phyloP scores from a whole-genome alignment of 2,113 vertebrate species.

The Phasianus colchicus region DNA sequence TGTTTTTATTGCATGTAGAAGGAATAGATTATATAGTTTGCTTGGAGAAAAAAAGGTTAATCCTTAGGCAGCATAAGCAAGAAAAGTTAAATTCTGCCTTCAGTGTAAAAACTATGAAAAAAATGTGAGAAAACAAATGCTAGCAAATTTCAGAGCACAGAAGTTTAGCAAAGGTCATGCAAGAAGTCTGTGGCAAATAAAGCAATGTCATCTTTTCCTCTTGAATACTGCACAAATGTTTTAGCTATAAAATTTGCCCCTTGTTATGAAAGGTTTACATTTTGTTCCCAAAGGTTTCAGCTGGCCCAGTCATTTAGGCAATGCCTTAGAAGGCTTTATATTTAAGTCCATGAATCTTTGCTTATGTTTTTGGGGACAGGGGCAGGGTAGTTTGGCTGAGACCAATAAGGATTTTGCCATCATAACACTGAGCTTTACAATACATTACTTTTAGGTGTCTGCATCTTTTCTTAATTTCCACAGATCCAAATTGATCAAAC shows the following conservation, averaged over 20 bases:
- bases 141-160: not conserved
- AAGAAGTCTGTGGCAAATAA: not conserved
- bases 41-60: not conserved
- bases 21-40: not conserved
- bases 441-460: not conserved
- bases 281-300: not conserved
- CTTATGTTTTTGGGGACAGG: rapidly evolving
- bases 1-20: not conserved
- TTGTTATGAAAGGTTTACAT: not conserved
- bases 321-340: not conserved
- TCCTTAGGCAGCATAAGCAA: not conserved
- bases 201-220: not conserved
- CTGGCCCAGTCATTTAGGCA: not conserved
- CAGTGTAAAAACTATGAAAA: not conserved
- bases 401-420: not conserved
- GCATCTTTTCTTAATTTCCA: not conserved
- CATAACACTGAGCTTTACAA: too few relatives aligned
- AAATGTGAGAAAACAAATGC: not conserved
- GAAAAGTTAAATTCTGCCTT: not conserved
- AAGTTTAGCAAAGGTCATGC: not conserved
- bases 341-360: not conserved
- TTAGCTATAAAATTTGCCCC: not conserved
- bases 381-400: not conserved
- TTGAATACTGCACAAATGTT: not conserved
- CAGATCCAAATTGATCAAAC: not conserved